Base-by-base conservation (phyloP, 1,140 invertebrate genomes). In the Achatina immaculata region DNA sequence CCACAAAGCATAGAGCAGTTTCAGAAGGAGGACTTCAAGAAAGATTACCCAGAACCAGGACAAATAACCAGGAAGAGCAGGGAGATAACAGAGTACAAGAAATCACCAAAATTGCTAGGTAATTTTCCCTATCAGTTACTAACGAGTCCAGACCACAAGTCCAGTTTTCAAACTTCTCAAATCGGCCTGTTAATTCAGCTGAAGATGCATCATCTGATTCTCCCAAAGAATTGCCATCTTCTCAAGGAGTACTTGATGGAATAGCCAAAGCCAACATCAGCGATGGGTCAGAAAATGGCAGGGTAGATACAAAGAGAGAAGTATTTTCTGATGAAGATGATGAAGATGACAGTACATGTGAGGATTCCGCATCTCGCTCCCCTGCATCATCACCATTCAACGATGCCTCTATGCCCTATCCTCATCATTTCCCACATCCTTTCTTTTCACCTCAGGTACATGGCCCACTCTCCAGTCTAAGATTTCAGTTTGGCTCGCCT, bases 311-410 rank as follows among this genome's bases (percentile, higher is more conserved):
- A n/a, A 73, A 73, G 71, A 73, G 42, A 48, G 71, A 73, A 24
- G 34, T 73, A 34, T 45, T 45, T 19, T 51, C 71, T 28, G 71
- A 73, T 73, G 62, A 66, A 9, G 71, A 45, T 28, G 38, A 11
- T 73, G 71, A 73, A 34, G 71, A 73, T 34, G 40, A 42, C 24
- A 73, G 71, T 34, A 11, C 24, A 34, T 73, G 42, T 45, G 38
- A 40, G 16, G 71, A 45, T 24, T 45, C 43, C 21, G 48, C 11
- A 34, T 16, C 71, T 48, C 28, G 34, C 38, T 48, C 74, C 34
- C 34, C 66, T 48, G 19, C 31, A 14, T 71, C 45, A 0, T 43
- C 65, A 19, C 68, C 65, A 0, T 72, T 43, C 21, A 36, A 40
- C 14, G 76, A 78, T 62, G n/a, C 66, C 31, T 51, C 45, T n/a